These are phyloP conservation scores for Zosterops japonicus DNA, from an alignment of 2,113 vertebrate genomes.

Conservation along the genomic window DNA sequence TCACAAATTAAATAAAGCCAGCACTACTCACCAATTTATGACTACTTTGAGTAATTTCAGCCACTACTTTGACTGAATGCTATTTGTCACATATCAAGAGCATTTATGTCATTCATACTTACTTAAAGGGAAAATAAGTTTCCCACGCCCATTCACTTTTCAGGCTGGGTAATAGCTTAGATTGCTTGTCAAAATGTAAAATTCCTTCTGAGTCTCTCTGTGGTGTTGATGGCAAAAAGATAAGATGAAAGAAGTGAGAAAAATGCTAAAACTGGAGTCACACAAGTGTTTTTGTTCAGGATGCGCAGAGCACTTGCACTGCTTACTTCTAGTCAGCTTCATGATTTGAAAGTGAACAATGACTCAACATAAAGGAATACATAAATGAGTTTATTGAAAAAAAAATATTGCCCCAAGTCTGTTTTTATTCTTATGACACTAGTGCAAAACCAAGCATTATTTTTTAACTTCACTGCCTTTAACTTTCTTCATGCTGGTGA, in stretches of 20 bases:
- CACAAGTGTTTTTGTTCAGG: not conserved
- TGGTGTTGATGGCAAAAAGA: not conserved
- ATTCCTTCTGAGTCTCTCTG: not conserved
- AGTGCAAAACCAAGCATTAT: not conserved
- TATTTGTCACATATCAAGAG: not conserved
- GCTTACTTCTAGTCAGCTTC: not conserved
- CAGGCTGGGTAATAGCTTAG: not conserved
- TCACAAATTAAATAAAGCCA: not conserved
- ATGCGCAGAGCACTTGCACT: not conserved
- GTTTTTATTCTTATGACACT: not conserved
- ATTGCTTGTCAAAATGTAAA: not conserved
- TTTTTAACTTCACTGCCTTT: not conserved
- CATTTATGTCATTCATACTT: not conserved
- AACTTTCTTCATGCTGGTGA: not conserved
- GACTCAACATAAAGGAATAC: not conserved
- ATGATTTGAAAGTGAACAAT: not conserved
- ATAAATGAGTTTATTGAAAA: not conserved
- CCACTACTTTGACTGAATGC: not conserved
- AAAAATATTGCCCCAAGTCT: not conserved
- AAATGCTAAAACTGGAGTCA: not conserved
- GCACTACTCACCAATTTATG: not conserved
- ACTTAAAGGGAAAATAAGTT: not conserved
- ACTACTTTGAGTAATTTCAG: not conserved
- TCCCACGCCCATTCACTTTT: not conserved
- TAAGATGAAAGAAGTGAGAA: not conserved